Evolutionary conservation across 2,888 invertebrate genomes (phyloP).

Genomic region (Dicranocentrus wangi): DNA sequence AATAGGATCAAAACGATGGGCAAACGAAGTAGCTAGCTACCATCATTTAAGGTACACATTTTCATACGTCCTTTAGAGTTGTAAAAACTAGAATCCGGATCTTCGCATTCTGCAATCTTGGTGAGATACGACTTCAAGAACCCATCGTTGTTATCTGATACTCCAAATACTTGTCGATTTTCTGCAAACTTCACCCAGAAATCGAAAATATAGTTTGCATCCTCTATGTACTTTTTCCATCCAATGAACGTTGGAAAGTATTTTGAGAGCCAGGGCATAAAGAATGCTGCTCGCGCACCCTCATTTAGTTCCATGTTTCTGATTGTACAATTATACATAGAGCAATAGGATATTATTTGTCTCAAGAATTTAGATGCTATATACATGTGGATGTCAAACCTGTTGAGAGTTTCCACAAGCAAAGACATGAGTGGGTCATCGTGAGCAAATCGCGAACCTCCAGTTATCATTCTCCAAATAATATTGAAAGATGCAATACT

Average conservation of each 20-base stretch:
- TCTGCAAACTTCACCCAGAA: slow-evolving; percentile 64
- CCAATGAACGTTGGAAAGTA: slow-evolving; percentile 59
- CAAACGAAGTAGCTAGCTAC: no score
- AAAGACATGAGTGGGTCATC: slow-evolving; percentile 50
- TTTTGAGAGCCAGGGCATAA: slow-evolving; percentile 66
- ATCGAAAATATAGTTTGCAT: slow-evolving; percentile 63
- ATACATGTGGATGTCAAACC: slow-evolving; percentile 35
- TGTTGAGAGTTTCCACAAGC: slow-evolving; percentile 54
- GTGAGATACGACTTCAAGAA: slow-evolving; percentile 55
- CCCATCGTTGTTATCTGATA: not conserved
- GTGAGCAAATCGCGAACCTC: slow-evolving; percentile 38
- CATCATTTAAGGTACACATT: no score
- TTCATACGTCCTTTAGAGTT: slow-evolving; percentile 62
- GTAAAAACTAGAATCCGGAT: slow-evolving; percentile 62
- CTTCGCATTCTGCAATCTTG: slow-evolving; percentile 48
- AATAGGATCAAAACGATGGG: not conserved
- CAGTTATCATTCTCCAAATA: slow-evolving; percentile 64
- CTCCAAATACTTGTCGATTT: not conserved
- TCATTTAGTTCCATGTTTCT: slow-evolving; percentile 67
- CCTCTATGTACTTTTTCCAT: slow-evolving; percentile 64
- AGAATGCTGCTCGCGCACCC: slow-evolving; percentile 61
- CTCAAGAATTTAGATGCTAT: not conserved
- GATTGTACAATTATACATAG: not conserved
- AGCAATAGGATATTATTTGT: slow-evolving; percentile 7
- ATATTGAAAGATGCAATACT: slow-evolving; percentile 65